Percentiles rank a stretch among this genome's conserved stretches.
phyloP scores from a whole-genome alignment of 2,888 invertebrate species.

The Drosophila sordidula region DNA sequence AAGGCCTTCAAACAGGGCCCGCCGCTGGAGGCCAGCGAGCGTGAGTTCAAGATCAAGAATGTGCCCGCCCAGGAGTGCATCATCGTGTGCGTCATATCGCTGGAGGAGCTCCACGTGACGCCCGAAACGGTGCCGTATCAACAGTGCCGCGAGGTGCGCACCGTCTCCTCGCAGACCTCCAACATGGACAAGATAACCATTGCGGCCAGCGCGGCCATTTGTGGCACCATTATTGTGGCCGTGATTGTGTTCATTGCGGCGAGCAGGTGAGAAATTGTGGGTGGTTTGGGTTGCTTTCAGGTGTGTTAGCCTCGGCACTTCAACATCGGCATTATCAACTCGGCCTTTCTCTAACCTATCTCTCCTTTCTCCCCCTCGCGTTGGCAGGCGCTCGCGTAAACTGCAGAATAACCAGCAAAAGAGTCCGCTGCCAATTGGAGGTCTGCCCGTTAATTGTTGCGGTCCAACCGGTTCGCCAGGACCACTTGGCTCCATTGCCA shows the following conservation, averaged over 20 bases:
- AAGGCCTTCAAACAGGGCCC: slow-evolving; percentile 96
- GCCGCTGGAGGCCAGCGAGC: slow-evolving; percentile 93
- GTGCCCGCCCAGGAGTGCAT: slow-evolving; percentile 97
- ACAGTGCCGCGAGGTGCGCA: slow-evolving; percentile 95
- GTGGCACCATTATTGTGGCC: slow-evolving; percentile 95
- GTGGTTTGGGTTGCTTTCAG: background rate
- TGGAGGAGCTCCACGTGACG: slow-evolving; percentile 94
- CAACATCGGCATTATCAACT: slow-evolving; percentile 30
- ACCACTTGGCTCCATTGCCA: slow-evolving; percentile 92
- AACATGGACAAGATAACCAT: slow-evolving; percentile 98
- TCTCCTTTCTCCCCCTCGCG: background rate
- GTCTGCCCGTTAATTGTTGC: slow-evolving; percentile 92
- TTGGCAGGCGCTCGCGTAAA: slow-evolving; percentile 89
- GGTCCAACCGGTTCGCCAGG: slow-evolving; percentile 92
- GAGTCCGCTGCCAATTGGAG: slow-evolving; percentile 89
- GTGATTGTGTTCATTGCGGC: slow-evolving; percentile 96
- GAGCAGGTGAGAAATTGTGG: slow-evolving; percentile 86
- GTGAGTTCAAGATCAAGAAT: slow-evolving; percentile 96
- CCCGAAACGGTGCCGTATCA: slow-evolving; percentile 93
- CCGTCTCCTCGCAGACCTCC: slow-evolving; percentile 92
- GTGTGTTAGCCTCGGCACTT: slow-evolving; percentile 4
- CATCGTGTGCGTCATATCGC: slow-evolving; percentile 95
- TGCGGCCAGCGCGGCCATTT: slow-evolving; percentile 96
- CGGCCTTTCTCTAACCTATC: slow-evolving; percentile 1
- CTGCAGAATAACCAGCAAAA: slow-evolving; percentile 90